A percentile compares a stretch with the other conserved stretches of the same genome.
Conservation (phyloP, 2,888 invertebrate genomes). For the Gonocerus acuteangulatus region DNA sequence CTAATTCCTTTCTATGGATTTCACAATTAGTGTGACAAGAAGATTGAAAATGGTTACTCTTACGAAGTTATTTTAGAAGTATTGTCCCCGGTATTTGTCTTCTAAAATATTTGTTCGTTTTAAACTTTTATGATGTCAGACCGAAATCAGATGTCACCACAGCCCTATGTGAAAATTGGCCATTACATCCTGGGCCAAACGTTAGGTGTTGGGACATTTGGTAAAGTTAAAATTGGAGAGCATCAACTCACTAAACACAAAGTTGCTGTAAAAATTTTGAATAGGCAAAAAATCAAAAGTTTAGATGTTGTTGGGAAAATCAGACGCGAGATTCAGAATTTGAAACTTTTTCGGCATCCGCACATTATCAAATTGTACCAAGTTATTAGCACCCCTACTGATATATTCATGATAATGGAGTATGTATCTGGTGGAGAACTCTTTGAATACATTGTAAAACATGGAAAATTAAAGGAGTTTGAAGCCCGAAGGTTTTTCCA, state of each 20-base stretch:
- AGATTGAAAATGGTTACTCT: too few species aligned
- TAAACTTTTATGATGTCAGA: slow-evolving; percentile 27
- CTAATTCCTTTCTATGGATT: too few species aligned
- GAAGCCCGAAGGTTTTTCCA: slow-evolving; percentile 98
- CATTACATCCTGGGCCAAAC: slow-evolving; percentile 92
- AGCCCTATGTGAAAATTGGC: slow-evolving; percentile 74
- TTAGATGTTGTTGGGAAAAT: slow-evolving; percentile 99
- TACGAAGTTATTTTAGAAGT: too few species aligned
- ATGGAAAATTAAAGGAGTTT: slow-evolving; percentile 93
- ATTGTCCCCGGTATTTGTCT: too few species aligned
- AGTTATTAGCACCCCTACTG: slow-evolving; percentile 96
- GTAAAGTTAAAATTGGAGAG: slow-evolving; percentile 98
- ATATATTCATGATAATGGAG: slow-evolving; percentile 99
- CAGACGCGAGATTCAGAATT: slow-evolving; percentile 94
- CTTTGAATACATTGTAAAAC: slow-evolving; percentile 98
- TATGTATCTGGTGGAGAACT: slow-evolving; percentile 98
- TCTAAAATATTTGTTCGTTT: too few species aligned
- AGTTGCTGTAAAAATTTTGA: slow-evolving; percentile 96
- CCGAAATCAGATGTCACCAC: slow-evolving; percentile 30
- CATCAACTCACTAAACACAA: slow-evolving; percentile 96
- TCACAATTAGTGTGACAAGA: too few species aligned
- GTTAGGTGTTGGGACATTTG: slow-evolving; percentile 96
- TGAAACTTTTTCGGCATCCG: slow-evolving; percentile 96
- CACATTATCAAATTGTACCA: slow-evolving; percentile 97
- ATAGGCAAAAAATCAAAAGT: slow-evolving; percentile 96